These are phyloP conservation scores for Hypothenemus hampei DNA, from an alignment of 1,140 invertebrate genomes.

Conservation along the genomic window DNA sequence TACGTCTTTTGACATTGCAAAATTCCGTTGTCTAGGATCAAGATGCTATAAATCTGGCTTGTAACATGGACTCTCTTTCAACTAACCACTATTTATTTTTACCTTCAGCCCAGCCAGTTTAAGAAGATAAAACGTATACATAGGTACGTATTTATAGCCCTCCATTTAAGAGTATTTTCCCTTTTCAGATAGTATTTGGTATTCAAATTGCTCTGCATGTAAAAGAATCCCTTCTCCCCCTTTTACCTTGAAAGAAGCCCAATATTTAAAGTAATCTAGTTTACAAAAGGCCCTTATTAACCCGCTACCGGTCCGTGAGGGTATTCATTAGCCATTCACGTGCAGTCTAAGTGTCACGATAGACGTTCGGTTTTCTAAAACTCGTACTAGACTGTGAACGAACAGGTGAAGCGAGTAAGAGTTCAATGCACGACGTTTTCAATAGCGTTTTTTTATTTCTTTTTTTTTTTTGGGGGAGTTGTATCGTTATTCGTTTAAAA, in stretches of 20 bases:
- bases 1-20: too few relatives aligned
- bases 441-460: conserved; percentile 8
- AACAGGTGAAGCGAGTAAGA: background rate
- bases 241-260: conserved; percentile 22
- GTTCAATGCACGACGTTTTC: conserved; percentile 11
- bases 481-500: too few relatives aligned
- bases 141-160: too few relatives aligned
- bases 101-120: too few relatives aligned
- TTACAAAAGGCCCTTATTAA: conserved; percentile 24
- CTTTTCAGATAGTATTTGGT: conserved; percentile 9
- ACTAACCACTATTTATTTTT: too few relatives aligned
- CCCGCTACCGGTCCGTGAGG: conserved; percentile 10
- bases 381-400: background rate
- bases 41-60: too few relatives aligned
- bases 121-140: too few relatives aligned
- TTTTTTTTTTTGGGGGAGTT: background rate
- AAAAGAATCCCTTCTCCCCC: conserved; percentile 12
- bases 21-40: too few relatives aligned
- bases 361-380: background rate
- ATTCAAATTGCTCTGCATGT: conserved; percentile 16
- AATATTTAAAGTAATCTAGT: conserved; percentile 26
- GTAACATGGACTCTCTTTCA: too few relatives aligned
- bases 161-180: too few relatives aligned
- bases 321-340: conserved; percentile 4
- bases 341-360: background rate